phyloP scores from a whole-genome alignment of 2,797 vertebrate species.

The Periophthalmus magnuspinnatus region DNA sequence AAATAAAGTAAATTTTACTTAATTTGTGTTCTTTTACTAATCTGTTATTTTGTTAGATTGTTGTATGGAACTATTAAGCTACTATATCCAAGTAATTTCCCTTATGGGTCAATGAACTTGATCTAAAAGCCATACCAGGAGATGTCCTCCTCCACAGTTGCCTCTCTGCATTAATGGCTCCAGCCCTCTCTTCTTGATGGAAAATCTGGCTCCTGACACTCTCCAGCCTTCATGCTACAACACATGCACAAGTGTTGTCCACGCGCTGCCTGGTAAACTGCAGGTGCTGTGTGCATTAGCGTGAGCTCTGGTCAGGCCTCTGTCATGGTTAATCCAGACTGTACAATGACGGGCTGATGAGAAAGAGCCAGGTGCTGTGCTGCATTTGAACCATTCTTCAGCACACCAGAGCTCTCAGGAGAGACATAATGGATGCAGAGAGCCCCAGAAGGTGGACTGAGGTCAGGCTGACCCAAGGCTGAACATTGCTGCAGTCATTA shows the following conservation, averaged over 20 bases:
- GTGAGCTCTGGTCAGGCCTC: constrained; percentile 11
- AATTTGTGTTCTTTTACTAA: no score
- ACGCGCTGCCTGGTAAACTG: background rate
- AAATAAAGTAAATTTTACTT: no score
- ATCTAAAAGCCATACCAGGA: background rate
- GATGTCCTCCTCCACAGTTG: background rate
- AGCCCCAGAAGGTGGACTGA: constrained; percentile 2
- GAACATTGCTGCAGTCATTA: background rate
- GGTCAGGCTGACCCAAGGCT: background rate
- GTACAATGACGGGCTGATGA: constrained; percentile 13
- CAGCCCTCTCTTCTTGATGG: constrained; percentile 5
- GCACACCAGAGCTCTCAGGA: constrained; percentile 3
- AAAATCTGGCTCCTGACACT: background rate
- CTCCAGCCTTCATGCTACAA: background rate
- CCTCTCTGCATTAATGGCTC: background rate
- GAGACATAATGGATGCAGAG: background rate
- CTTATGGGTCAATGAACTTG: background rate
- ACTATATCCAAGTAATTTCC: no score
- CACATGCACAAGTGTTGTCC: constrained; percentile 5
- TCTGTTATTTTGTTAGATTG: no score
- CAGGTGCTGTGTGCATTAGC: constrained; percentile 15
- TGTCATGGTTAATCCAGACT: constrained; percentile 9
- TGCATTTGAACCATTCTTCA: background rate
- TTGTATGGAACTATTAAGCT: no score
- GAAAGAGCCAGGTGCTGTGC: constrained; percentile 5